Evolutionary conservation across 2,113 vertebrate genomes (phyloP).

Genomic region (Mobula birostris): DNA sequence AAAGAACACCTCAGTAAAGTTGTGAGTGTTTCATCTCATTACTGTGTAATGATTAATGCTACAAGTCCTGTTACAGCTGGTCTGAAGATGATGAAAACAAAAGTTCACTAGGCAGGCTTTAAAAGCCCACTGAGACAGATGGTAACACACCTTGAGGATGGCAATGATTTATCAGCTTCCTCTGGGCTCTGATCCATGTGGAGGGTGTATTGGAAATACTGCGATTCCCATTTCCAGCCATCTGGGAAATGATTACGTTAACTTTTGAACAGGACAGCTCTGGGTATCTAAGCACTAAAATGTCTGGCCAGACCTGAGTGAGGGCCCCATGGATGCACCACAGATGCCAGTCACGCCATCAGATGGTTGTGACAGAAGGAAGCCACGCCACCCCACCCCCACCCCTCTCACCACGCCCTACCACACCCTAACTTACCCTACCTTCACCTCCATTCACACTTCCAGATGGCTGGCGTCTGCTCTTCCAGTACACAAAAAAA

Average conservation of each 20-base stretch:
- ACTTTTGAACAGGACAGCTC: background rate
- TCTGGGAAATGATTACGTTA: background rate
- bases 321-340: background rate
- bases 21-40: background rate
- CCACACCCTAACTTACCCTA: background rate
- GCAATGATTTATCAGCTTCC: background rate
- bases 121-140: background rate
- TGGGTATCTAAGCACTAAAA: background rate
- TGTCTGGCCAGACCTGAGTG: background rate
- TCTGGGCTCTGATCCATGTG: background rate
- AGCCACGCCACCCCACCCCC: background rate
- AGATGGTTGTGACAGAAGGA: background rate
- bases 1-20: background rate
- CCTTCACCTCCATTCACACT: background rate
- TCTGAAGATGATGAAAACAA: background rate
- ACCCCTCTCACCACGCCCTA: background rate
- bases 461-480: background rate
- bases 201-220: background rate
- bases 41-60: background rate
- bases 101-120: background rate
- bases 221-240: background rate
- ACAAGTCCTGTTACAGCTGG: conserved; percentile 2
- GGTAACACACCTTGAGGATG: background rate
- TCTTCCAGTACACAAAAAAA: too few relatives aligned
- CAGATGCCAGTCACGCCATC: background rate